phyloP scores from a whole-genome alignment of 2,797 vertebrate species.

The Takifugu rubripes region DNA sequence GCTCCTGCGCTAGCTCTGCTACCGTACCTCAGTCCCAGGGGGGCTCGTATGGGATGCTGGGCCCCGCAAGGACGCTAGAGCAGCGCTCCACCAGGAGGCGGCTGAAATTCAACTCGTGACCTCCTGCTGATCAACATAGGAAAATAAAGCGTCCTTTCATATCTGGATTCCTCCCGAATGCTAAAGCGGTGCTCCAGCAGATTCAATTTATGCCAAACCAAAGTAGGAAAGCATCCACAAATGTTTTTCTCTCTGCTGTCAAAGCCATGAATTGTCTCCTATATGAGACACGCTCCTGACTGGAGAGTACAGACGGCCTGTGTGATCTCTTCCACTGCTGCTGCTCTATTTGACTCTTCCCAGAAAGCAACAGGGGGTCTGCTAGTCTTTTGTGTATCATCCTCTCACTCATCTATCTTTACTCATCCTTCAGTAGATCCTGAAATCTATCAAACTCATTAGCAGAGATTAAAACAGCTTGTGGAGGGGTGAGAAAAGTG shows the following conservation, averaged over 20 bases:
- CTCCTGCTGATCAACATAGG: constrained; percentile 1
- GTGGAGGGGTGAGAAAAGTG: constrained; percentile 28
- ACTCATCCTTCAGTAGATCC: constrained; percentile 39
- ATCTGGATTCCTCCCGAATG: not conserved
- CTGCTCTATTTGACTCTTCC: constrained; percentile 31
- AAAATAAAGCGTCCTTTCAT: not conserved
- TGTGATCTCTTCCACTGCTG: constrained; percentile 22
- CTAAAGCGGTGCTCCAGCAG: not conserved
- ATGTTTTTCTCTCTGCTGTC: no score
- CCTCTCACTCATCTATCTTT: constrained; percentile 33
- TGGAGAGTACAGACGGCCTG: constrained; percentile 20
- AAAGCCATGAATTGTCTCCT: constrained; percentile 18
- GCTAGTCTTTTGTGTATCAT: constrained; percentile 34
- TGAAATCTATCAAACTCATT: constrained; percentile 57
- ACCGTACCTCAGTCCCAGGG: constrained; percentile 37
- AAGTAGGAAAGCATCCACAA: not conserved
- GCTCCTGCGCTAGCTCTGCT: constrained; percentile 32
- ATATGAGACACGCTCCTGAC: constrained; percentile 7
- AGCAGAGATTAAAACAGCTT: constrained; percentile 50
- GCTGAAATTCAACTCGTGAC: constrained; percentile 5
- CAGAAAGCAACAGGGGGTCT: constrained; percentile 42
- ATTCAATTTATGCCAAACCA: not conserved
- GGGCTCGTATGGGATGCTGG: constrained; percentile 38
- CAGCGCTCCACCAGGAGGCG: constrained; percentile 15
- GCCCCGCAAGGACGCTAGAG: constrained; percentile 35